Evolutionary conservation across 2,113 vertebrate species (phyloP), one percentile per base, ranked within the genome.

Genomic region (Pachypanchax playfairii): DNA sequence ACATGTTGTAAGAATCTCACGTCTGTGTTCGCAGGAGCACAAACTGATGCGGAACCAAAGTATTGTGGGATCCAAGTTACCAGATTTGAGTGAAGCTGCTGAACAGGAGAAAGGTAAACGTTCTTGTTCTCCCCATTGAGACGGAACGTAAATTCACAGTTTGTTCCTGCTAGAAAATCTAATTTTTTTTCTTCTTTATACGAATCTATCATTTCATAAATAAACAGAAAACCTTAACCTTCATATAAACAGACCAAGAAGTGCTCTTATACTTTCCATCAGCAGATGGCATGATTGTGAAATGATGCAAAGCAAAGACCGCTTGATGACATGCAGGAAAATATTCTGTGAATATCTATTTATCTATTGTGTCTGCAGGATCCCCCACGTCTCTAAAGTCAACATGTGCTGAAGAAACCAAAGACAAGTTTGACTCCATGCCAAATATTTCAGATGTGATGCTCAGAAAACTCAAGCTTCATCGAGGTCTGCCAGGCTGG

Each of bases 41-140:
- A 99, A 96, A 89, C 83, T 98, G 87, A 91, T 96, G 85, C 92
- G 96, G 81, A 98, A 93, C 89, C 95, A 97, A 87, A 96, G 93
- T 85, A 92, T 96, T 65, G 89, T 92, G 26, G 93, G 93, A 67
- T 93, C 94, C 78, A 98, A 94, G 83, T 92, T 99, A 82, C 94
- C 96, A 28, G 96, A 99, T 25, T 90, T 99, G 76, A 97, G 93
- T 73, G 97, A 99, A 92, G 92, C 92, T 1, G 91, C 86, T 2
- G 97, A 99, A 88, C 97, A 97, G 80, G 96, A 98, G 80, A 95
- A 93, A 95, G 96, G 97, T 98, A 54, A 38, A 43, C 12, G 33
- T 72, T 28, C 4, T 65, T 44, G 10, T 79, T 59, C 73, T 38
- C 29, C 38, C 63, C 6, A 44, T 54, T 22, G 43, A 72, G 53